A percentile compares a stretch with the other conserved stretches of the same genome.
phyloP scores from a whole-genome alignment of 2,113 vertebrate species.

The Athene noctua region DNA sequence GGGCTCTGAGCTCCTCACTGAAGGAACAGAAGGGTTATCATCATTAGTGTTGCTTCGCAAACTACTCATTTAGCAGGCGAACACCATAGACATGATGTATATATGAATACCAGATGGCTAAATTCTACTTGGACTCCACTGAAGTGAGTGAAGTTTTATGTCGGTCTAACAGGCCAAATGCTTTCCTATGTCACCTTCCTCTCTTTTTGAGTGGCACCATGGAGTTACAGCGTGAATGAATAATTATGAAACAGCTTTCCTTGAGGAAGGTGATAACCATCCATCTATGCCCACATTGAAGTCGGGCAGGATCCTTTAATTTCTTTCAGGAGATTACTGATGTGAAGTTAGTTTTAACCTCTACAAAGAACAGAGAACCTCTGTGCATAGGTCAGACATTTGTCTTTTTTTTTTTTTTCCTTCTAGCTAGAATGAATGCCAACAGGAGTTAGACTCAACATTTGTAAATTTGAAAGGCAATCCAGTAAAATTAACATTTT shows the following conservation, averaged over 20 bases:
- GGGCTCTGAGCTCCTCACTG: not conserved
- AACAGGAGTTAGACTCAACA: not conserved
- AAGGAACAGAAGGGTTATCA: constrained; percentile 40
- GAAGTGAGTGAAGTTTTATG: not conserved
- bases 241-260: not conserved
- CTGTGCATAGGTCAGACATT: not conserved
- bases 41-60: constrained; percentile 15
- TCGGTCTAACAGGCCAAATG: not conserved
- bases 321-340: not conserved
- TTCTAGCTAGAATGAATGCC: not conserved
- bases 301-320: not conserved
- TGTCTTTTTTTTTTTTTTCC: not conserved
- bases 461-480: constrained; percentile 5
- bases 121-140: not conserved
- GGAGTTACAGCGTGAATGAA: not conserved
- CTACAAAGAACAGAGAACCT: not conserved
- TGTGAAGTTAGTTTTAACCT: not conserved
- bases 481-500: constrained; percentile 37
- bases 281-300: not conserved
- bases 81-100: not conserved
- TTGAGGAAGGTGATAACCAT: not conserved
- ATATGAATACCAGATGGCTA: constrained; percentile 18
- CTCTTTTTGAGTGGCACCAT: not conserved
- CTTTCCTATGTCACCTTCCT: not conserved
- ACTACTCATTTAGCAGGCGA: not conserved